Evolutionary conservation across 2,113 vertebrate genomes (phyloP), one percentile per base, ranked within the genome.

Genomic region (Oophaga pumilio): DNA sequence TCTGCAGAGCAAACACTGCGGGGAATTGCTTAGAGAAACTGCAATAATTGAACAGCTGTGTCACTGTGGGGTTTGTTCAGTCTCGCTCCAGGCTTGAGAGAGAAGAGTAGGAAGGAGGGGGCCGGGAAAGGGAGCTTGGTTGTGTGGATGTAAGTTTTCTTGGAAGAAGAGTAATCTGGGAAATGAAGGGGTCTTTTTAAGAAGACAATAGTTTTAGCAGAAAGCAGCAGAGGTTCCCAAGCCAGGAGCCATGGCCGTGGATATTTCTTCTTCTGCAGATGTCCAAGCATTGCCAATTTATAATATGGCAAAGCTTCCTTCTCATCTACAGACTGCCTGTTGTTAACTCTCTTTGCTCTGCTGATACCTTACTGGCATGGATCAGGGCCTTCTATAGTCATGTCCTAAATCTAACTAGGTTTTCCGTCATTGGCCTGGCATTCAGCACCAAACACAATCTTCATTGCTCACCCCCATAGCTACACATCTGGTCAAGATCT

Each of bases 41-140:
- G 85, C 85, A 80, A 80, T 87, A 80, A 87, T 87, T 78, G 85
- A 80, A 87, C 85, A 87, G 85, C 85, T 87, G 85, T 87, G 85
- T 87, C 85, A 80, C 85, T 68, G 62, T 69, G 85, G 74, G 85
- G 76, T 80, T 68, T 80, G 69, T 68, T 80, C 64, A 71, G 76
- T 56, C 76, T 68, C 60, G 26, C 85, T 86, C 60, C 76, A 71
- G 76, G 76, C 76, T 66, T 66, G 60, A 62, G 84, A 17, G 84
- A 85, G 76, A 52, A 49, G 74, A 52, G n/a, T 26, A 64, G 17
- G 76, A 13, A 11, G 22, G 76, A 11, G 9, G 14, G 76, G 60
- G 49, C n/a, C 12, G 20, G 24, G 64, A 28, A 71, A 71, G 69
- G 33, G 69, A 15, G 69, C 28, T 71, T 71, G 68, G 69, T 43